These are phyloP conservation scores for Drosophila kanapiae DNA, from an alignment of 1,140 invertebrate species.

Conservation along the genomic window DNA sequence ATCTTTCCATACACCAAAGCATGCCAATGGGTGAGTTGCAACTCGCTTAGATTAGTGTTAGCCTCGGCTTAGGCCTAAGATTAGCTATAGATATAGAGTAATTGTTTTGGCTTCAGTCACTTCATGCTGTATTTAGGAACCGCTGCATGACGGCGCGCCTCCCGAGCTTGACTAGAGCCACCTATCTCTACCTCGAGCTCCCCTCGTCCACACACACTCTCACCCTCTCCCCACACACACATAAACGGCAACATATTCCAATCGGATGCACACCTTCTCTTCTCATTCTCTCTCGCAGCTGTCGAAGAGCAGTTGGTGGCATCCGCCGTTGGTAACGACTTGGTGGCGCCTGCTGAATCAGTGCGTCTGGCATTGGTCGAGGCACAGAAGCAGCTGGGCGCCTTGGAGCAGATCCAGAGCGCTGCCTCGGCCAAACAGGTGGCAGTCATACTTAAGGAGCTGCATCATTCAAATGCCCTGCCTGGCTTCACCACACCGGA, in stretches of 20 bases:
- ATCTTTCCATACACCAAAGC: constrained; percentile 81
- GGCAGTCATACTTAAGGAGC: constrained; percentile 29
- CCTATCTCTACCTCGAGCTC: constrained; percentile 54
- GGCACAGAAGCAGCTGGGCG: constrained; percentile 44
- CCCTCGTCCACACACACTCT: constrained; percentile 41
- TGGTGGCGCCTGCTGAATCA: constrained; percentile 13
- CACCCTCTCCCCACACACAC: constrained; percentile 36
- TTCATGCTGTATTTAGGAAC: constrained; percentile 41
- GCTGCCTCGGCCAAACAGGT: constrained; percentile 49
- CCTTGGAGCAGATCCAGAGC: constrained; percentile 43
- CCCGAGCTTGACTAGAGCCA: constrained; percentile 52
- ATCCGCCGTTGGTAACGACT: neutral
- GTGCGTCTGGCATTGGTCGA: constrained; percentile 36
- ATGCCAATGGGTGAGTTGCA: constrained; percentile 83
- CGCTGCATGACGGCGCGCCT: constrained; percentile 55
- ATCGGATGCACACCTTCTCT: constrained; percentile 84
- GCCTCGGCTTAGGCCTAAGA: constrained; percentile 28
- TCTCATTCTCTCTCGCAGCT: constrained; percentile 75
- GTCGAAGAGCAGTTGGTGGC: constrained; percentile 47
- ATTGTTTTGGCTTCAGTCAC: constrained; percentile 28
- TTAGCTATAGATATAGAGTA: constrained; percentile 33
- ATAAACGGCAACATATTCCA: constrained; percentile 82
- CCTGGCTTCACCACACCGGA: constrained; percentile 89
- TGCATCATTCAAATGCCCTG: constrained; percentile 68
- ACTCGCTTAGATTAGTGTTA: constrained; percentile 2